Base-by-base conservation (phyloP, 2,888 invertebrate species). In the Phortica magna region DNA sequence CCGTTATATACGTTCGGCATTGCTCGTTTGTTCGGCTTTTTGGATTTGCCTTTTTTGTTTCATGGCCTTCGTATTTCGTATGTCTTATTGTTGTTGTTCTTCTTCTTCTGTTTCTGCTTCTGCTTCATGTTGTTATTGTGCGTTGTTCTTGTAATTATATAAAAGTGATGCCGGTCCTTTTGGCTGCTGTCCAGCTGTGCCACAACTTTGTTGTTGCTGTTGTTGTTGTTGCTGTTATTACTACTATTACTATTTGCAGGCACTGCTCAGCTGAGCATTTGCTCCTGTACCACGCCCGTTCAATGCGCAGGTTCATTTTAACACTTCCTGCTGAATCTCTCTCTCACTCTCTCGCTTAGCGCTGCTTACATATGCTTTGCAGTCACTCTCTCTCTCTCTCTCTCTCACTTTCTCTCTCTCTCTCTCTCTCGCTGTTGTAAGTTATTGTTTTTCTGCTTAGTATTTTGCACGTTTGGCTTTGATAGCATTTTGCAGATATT, bases 211-310 rank as follows among this genome's bases (percentile, higher is more conserved):
- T 61, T 12, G 31, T 31, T 31, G 31, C 5, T 31, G 5, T 31
- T 31, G 31, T 31, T 31, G 31, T 31, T 31, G 31, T 31, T 31
- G 31, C 3, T 31, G 31, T 31, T 31, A 61, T 3, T 61, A 10
- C 10, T 12, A 48, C 48, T 12, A 48, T 48, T 48, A 14, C 14
- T 48, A 12, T 6, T 6, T 48, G 48, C 48, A 6, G 48, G 3
- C 10, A 7, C 48, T 48, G 48, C 53, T 71, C 68, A 71, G 53
- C 70, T 71, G 53, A 53, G 70, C 39, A 64, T 75, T 75, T 74
- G 75, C 73, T 81, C 82, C 84, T 83, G 84, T 79, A 88, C 88
- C 87, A 87, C 87, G 87, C 87, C 87, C 88, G 88, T 82, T 77
- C 31, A 85, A 53, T 87, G 87, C 87, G 87, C 87, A 88, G 83